Conservation (phyloP, 2,797 vertebrate genomes). For the Vultur gryphus region DNA sequence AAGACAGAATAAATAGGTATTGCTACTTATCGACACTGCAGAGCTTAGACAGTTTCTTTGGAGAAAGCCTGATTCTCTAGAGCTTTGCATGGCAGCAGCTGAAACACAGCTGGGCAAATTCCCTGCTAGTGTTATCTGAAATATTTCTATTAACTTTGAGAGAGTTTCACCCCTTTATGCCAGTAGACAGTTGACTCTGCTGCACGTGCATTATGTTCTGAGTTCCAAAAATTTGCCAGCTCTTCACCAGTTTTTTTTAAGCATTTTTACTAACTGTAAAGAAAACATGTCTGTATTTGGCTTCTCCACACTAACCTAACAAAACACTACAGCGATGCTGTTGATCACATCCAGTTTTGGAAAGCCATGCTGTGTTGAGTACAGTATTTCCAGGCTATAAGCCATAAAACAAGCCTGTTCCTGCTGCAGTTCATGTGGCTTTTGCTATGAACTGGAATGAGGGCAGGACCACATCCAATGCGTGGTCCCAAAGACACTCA, state of each 20-base stretch:
- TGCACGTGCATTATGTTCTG: not conserved
- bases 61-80: not conserved
- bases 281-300: not conserved
- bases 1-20: not conserved
- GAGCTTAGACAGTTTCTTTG: not conserved
- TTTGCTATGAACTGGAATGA: not conserved
- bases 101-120: not conserved
- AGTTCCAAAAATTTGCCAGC: not conserved
- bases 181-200: not conserved
- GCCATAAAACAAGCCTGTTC: slow-evolving; percentile 7
- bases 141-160: not conserved
- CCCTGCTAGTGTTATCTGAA: not conserved
- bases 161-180: not conserved
- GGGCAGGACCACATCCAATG: not conserved
- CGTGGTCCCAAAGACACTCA: not conserved
- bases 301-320: not conserved
- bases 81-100: not conserved
- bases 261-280: not conserved
- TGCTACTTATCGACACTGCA: not conserved
- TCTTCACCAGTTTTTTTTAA: not conserved
- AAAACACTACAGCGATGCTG: not conserved
- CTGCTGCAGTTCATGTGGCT: not conserved
- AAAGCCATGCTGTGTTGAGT: not conserved
- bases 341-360: slow-evolving; percentile 1
- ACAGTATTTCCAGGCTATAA: slow-evolving; percentile 32